These are phyloP conservation scores for Drosophila athabasca DNA, from an alignment of 1,140 invertebrate genomes.

Conservation along the genomic window DNA sequence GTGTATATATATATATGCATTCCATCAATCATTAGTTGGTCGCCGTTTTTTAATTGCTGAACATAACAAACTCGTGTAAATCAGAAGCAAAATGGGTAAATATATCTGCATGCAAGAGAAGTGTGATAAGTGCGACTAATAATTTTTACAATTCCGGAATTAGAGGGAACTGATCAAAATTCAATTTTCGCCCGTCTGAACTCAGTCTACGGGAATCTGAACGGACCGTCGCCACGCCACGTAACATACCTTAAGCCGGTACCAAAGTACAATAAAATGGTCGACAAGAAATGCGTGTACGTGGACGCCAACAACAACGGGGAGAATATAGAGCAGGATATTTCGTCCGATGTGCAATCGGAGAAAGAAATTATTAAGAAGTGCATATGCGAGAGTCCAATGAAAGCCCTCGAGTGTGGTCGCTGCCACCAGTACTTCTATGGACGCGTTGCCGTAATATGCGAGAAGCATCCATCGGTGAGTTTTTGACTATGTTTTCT, in stretches of 20 bases:
- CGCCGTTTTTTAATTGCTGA: too few relatives aligned
- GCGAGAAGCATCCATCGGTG: constrained; percentile 48
- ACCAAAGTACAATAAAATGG: not conserved
- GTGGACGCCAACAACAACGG: not conserved
- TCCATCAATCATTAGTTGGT: too few relatives aligned
- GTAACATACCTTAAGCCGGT: not conserved
- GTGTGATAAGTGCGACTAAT: not conserved
- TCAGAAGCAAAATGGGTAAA: not conserved
- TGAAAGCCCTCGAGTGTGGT: constrained; percentile 36
- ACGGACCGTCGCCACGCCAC: too few relatives aligned
- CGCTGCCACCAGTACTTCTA: constrained; percentile 53
- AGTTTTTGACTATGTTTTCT: not conserved
- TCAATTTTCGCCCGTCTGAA: constrained; percentile 6
- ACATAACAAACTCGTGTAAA: too few relatives aligned
- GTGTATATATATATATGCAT: too few relatives aligned
- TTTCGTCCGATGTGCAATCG: constrained; percentile 4
- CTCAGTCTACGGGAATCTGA: too few relatives aligned
- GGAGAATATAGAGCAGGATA: not conserved
- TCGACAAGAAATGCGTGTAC: too few relatives aligned
- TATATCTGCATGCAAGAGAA: too few relatives aligned
- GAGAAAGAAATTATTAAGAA: not conserved
- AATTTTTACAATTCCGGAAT: too few relatives aligned
- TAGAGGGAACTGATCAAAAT: not conserved
- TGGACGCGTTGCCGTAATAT: constrained; percentile 39
- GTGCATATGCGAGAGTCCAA: constrained; percentile 44